Evolutionary conservation across 2,888 invertebrate species (phyloP).

Genomic region (Paralinhomoeus sp.): DNA sequence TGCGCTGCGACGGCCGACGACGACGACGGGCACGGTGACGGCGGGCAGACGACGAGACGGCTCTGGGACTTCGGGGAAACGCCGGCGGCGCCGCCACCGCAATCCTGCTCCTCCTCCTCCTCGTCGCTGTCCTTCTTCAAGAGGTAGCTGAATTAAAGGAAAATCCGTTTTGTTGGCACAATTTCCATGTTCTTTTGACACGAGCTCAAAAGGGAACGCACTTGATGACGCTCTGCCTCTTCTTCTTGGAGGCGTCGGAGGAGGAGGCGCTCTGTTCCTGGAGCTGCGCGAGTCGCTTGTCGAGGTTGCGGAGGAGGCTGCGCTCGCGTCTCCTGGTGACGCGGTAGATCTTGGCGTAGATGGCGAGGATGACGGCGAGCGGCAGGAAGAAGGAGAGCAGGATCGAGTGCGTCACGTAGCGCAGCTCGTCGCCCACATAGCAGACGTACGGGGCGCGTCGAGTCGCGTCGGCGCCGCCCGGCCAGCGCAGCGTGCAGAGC

Average conservation of each 20-base stretch:
- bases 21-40: background rate
- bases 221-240: too few relatives aligned
- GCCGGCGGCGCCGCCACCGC: too few relatives aligned
- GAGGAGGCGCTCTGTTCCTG: background rate
- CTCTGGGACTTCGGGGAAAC: too few relatives aligned
- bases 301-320: background rate
- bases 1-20: background rate
- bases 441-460: background rate
- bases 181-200: too few relatives aligned
- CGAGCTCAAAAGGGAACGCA: too few relatives aligned
- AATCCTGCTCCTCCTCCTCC: too few relatives aligned
- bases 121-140: too few relatives aligned
- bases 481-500: constrained; percentile 2
- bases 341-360: constrained; percentile 4
- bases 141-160: too few relatives aligned
- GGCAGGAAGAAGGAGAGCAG: constrained; percentile 7
- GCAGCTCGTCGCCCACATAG: constrained; percentile 5
- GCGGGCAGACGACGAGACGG: background rate
- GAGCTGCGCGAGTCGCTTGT: background rate
- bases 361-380: constrained; percentile 3
- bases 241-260: too few relatives aligned
- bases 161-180: too few relatives aligned
- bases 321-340: background rate
- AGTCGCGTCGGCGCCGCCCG: background rate
- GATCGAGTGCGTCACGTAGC: constrained; percentile 3